Evolutionary conservation across 2,113 vertebrate species (phyloP).

Genomic region (Microcebus murinus): DNA sequence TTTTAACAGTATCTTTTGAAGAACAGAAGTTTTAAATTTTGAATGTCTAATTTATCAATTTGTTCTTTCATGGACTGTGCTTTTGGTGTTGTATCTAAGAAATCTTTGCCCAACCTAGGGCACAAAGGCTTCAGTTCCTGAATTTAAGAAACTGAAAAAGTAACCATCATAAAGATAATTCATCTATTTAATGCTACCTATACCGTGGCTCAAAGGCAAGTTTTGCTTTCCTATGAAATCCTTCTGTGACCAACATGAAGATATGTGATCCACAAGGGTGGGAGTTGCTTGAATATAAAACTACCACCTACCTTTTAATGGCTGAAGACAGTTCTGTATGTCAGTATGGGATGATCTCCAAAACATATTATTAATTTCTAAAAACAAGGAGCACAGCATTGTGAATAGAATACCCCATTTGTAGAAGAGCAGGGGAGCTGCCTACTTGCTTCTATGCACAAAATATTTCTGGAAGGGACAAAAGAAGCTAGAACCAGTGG

Average conservation of each 20-base stretch:
- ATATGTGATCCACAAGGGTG: background rate
- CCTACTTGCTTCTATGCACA: too few relatives aligned
- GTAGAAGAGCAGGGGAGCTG: background rate
- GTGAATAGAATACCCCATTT: fast-evolving
- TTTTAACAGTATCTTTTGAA: background rate
- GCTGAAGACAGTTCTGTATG: background rate
- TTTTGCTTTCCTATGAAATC: background rate
- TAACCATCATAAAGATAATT: background rate
- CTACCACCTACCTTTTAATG: background rate
- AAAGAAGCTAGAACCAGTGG: background rate
- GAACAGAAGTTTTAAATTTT: background rate
- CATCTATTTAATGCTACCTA: background rate
- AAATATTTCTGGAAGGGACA: background rate
- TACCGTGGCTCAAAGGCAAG: background rate
- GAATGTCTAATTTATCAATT: background rate
- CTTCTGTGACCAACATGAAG: background rate
- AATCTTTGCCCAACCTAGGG: background rate
- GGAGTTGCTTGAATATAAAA: background rate
- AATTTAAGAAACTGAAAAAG: background rate
- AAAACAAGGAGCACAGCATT: background rate
- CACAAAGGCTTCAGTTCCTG: background rate
- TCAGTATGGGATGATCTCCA: background rate
- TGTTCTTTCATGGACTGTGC: background rate
- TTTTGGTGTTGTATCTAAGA: background rate
- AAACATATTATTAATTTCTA: background rate